Base-by-base conservation (phyloP, 2,113 vertebrate species). In the Athene noctua region DNA sequence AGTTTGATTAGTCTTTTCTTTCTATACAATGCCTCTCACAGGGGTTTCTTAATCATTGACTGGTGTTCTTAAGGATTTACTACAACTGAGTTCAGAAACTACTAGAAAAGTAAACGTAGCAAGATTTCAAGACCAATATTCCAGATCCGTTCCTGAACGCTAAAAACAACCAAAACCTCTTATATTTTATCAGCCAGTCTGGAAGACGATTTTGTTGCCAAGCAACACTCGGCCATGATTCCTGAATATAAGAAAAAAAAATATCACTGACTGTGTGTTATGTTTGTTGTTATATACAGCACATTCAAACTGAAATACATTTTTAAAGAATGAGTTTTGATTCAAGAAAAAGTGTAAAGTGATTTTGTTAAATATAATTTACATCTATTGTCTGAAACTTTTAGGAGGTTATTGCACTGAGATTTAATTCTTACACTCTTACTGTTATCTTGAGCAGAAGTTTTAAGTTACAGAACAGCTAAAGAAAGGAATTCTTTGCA, bases 161-260 rank as follows among this genome's bases (percentile, higher is more conserved):
- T 36, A 67, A 49, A 30, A 75, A 62, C 49, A 82, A 75, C 7
- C 58, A 58, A 80, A 90, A 52, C 30, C 57, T 88, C 63, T 91
- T 77, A 23, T 1, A 7, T 67, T 75, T 86, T 84, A 84, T 74
- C 88, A 94, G 34, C 59, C 63, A 70, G 67, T 27, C 68, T 94
- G 54, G 52, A 63, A 81, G 82, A 94, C 6, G 4, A 49, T 54
- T 79, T 51, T 82, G 95, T 97, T 96, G 89, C 97, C 96, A 93
- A 94, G 95, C 88, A 95, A 96, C 95, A 29, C 23, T 51, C 85
- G 80, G 65, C 61, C 11, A 68, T 11, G 58, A 83, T 70, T 88
- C 38, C 75, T 1, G 8, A 92, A 49, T 49, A 15, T 40, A 85
- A 87, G 19, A 77, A 83, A 63, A 91, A 86, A 36, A 58, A 63